Evolutionary conservation across 2,113 vertebrate genomes (phyloP), one percentile per base, ranked within the genome.

Genomic region (Ophthalmolycus amberensis): DNA sequence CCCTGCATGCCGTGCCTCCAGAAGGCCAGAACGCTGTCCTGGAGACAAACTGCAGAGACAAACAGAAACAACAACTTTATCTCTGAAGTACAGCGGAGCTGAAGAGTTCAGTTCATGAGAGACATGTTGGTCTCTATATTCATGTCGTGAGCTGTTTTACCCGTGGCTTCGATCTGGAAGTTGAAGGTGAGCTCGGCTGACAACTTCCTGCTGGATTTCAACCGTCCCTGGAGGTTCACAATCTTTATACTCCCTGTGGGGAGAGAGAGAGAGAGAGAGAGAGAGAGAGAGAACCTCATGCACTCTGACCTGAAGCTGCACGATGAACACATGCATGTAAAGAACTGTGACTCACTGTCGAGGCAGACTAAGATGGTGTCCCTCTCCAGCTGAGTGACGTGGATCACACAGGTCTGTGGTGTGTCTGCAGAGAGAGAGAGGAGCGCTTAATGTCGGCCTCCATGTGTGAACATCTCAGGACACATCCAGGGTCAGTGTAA

Each of bases 1-100:
- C 98, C 98, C 91, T 99, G 98, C 98, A 99, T 99, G 42, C 98
- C 98, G 0, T 99, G 98, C 64, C 97, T 99, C 98, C 98, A 99
- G 92, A 99, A 99, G 0, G 98, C 98, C 88, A 99, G 92, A 40
- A 99, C 98, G 3, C 98, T 99, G 92, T 99, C 98, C 90, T 99
- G 98, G 44, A 99, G 96, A 93, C 98, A 99, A 88, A 99, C 98
- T 99, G 88, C 50, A 88, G 73, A 54, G 9, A 88, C 1, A 40
- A 6, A 44, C 22, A 20, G 12, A 29, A 42, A 58, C 7, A 42
- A 67, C 1, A 64, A 56, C 6, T 14, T 44, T 15, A 14, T 44
- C 2, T 12, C 12, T 4, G 12, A 37, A 22, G 0, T 34, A 34
- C 34, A 5, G 7, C 20, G 7, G 32, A 76, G 44, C 67, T 18